Conservation (phyloP, 2,113 vertebrate species). For the Heloderma charlesbogerti region DNA sequence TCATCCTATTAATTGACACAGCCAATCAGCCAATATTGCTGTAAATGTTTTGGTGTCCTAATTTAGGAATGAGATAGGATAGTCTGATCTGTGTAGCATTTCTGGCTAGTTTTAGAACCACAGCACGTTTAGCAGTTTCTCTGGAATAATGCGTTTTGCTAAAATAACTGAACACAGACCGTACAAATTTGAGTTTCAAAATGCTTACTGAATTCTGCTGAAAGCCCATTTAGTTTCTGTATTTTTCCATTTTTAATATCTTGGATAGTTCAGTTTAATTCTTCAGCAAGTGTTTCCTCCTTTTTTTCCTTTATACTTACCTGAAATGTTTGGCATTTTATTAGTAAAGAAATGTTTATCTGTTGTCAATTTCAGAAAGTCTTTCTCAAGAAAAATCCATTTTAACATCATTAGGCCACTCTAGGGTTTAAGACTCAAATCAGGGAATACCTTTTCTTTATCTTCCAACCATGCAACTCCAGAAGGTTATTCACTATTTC, state of each 20-base stretch:
- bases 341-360: background rate
- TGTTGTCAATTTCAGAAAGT: background rate
- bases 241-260: background rate
- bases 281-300: background rate
- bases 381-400: background rate
- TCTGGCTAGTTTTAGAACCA: background rate
- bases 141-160: background rate
- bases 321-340: background rate
- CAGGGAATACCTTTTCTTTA: background rate
- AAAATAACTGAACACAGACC: background rate
- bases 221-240: background rate
- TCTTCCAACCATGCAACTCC: background rate
- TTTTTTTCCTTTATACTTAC: background rate
- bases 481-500: background rate
- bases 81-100: background rate
- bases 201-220: background rate
- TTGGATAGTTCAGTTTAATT: background rate
- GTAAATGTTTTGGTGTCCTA: background rate
- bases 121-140: background rate
- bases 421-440: background rate
- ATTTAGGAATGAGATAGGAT: no score
- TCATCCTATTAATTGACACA: background rate
- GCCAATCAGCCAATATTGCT: background rate
- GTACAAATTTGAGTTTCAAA: background rate
- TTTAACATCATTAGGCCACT: background rate